These are phyloP conservation scores for Coenonympha glycerion DNA, from an alignment of 2,888 invertebrate genomes.

Conservation along the genomic window DNA sequence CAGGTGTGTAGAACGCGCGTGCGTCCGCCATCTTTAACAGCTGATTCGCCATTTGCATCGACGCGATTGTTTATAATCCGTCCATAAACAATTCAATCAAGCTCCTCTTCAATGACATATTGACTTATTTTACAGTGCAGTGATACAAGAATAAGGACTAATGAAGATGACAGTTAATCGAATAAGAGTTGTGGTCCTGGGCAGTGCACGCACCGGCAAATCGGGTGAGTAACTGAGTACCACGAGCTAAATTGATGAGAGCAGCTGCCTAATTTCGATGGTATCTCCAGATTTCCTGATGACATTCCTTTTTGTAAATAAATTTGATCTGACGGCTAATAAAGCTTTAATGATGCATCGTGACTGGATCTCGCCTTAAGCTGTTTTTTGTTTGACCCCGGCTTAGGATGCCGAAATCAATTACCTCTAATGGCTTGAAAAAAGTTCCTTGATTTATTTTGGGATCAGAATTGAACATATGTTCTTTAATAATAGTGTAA, in stretches of 20 bases:
- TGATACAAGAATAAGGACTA: slow-evolving; percentile 51
- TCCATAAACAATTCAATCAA: slow-evolving; percentile 20
- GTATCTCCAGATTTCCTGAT: slow-evolving; percentile 33
- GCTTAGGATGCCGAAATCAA: slow-evolving; percentile 52
- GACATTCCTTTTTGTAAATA: slow-evolving; percentile 30
- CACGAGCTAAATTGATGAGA: slow-evolving; percentile 30
- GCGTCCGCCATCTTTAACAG: slow-evolving; percentile 56
- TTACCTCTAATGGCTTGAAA: slow-evolving; percentile 56
- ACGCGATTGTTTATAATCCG: slow-evolving; percentile 44
- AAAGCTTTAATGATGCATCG: slow-evolving; percentile 43
- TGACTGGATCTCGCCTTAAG: slow-evolving; percentile 31
- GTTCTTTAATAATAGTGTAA: slow-evolving; percentile 29
- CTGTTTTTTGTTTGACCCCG: slow-evolving; percentile 39
- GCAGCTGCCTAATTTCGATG: slow-evolving; percentile 35
- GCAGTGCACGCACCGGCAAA: slow-evolving; percentile 84
- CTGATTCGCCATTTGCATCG: slow-evolving; percentile 60
- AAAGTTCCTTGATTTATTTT: slow-evolving; percentile 54
- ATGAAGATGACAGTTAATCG: slow-evolving; percentile 86
- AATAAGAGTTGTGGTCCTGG: slow-evolving; percentile 86
- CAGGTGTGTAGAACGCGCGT: slow-evolving; percentile 71
- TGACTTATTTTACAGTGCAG: slow-evolving; percentile 30
- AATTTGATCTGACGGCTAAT: slow-evolving; percentile 32
- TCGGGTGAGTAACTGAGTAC: slow-evolving; percentile 81
- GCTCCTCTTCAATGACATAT: slow-evolving; percentile 38
- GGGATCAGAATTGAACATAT: slow-evolving; percentile 41